Evolutionary conservation across 2,797 vertebrate genomes (phyloP), one percentile per base, ranked within the genome.

Genomic region (Cyclura pinguis): DNA sequence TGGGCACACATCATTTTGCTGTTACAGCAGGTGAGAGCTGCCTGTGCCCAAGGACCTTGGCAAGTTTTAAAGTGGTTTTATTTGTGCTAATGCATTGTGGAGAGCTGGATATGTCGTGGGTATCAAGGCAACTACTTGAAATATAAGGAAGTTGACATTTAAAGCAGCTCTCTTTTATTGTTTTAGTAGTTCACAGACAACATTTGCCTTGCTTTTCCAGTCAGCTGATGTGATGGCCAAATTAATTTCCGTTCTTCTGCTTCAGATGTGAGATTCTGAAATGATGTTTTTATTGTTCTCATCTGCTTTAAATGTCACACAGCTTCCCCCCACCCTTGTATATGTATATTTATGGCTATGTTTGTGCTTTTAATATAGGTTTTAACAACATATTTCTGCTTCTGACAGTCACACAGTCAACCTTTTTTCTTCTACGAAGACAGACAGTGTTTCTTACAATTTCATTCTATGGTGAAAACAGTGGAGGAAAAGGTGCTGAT

Each of bases 231-330:
- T 91, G 94, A 93, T 94, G 91, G 94, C 93, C 92, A 94, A 92
- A 94, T 27, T 93, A 87, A 84, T 69, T 87, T 87, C 72, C 35
- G 67, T 91, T 87, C 80, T 96, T 93, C 87, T 94, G 90, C 92
- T 91, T 77, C 77, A 89, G 73, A 94, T 92, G 91, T 93, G 93
- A 88, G 90, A 93, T 89, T 89, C 90, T 93, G 67, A 90, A 94
- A 91, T 91, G 91, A 92, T 95, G 92, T 92, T 93, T 94, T 84
- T 96, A 94, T 95, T 95, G 93, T 86, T 91, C 95, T 92, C 93
- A 94, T 94, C 89, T 92, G 92, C 92, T 93, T 93, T 93, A 94
- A 95, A 91, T 95, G 91, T 90, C 93, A 95, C 67, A 22, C 24
- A 52, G 32, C 10, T 8, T 69, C 76, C 16, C 38, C 18, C 27